Percentiles rank a stretch among this genome's conserved stretches.
Evolutionary conservation across 1,140 invertebrate species (phyloP).

Genomic region (Nasonia vitripennis): DNA sequence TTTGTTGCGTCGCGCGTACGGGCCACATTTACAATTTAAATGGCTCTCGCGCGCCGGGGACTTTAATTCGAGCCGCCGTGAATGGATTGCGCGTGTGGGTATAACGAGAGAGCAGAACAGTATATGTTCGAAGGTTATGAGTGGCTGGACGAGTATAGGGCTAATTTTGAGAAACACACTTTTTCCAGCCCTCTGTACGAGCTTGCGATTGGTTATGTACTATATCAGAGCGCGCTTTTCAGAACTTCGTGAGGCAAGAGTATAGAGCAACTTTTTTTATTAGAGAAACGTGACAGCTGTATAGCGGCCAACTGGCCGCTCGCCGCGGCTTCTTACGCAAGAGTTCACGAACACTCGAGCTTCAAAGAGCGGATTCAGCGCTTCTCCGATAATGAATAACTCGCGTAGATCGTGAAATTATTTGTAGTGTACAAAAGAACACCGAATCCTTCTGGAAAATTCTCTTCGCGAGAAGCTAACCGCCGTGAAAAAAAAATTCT

Average conservation of each 20-base stretch:
- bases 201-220: too few species aligned
- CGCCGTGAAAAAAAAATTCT: constrained; percentile 23
- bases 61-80: constrained; percentile 19
- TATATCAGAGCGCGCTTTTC: background rate
- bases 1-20: background rate
- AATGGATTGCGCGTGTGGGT: background rate
- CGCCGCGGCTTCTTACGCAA: background rate
- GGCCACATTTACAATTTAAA: constrained; percentile 47
- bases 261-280: background rate
- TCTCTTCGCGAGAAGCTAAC: background rate
- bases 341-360: background rate
- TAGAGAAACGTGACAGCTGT: background rate
- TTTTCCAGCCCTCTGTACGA: too few species aligned
- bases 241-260: background rate
- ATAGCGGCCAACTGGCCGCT: background rate
- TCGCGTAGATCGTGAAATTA: background rate
- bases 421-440: too few species aligned
- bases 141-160: too few species aligned
- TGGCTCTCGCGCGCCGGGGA: background rate
- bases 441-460: background rate
- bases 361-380: constrained; percentile 16
- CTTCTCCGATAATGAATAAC: background rate
- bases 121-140: too few species aligned
- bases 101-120: too few species aligned
- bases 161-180: too few species aligned